These are phyloP conservation scores for Buathra laborator DNA, from an alignment of 2,888 invertebrate genomes.

Conservation along the genomic window DNA sequence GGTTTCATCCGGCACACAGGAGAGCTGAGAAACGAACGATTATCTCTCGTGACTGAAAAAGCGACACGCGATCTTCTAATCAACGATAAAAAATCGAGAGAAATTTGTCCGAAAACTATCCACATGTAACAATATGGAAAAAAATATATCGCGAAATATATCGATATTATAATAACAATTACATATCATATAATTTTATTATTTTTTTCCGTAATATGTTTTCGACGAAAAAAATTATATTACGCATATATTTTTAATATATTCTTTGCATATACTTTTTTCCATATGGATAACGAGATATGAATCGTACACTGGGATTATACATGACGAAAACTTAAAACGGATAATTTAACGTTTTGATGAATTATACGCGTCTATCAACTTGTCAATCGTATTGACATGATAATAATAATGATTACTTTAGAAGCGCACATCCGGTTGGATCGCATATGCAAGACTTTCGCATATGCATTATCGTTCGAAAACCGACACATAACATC, in stretches of 20 bases:
- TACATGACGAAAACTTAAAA: background rate
- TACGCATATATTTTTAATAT: background rate
- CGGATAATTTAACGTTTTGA: background rate
- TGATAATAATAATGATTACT: constrained; percentile 18
- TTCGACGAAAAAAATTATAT: no score
- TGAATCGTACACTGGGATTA: background rate
- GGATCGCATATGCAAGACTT: background rate
- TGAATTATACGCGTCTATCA: background rate
- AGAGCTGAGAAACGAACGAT: constrained; percentile 13
- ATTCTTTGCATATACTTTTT: background rate
- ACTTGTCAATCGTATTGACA: constrained; percentile 9
- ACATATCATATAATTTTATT: no score
- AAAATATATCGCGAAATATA: no score
- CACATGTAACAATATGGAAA: background rate
- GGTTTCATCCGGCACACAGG: background rate
- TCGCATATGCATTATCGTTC: constrained; percentile 6
- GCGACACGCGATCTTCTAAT: background rate
- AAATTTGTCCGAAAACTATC: background rate
- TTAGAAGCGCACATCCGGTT: background rate
- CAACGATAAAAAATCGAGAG: background rate
- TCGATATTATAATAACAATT: no score
- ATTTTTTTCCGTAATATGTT: no score
- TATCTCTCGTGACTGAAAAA: background rate
- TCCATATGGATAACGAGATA: background rate
- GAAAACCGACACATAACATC: constrained; percentile 15